Conservation (phyloP, 2,888 invertebrate genomes). For the Cerastis rubricosa region DNA sequence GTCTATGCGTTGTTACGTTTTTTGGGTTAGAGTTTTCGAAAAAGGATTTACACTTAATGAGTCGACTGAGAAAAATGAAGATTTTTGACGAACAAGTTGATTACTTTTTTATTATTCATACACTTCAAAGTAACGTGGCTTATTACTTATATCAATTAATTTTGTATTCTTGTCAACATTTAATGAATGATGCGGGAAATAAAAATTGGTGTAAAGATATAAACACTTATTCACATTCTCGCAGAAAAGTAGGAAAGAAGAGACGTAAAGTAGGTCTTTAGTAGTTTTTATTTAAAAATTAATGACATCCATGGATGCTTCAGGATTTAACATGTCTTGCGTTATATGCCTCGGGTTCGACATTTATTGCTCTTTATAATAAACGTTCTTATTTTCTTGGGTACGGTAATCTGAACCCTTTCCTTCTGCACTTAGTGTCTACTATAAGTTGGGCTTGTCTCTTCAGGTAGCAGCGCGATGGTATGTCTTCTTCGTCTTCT, state of each 20-base stretch:
- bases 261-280: too few species aligned
- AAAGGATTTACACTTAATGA: conserved; percentile 10
- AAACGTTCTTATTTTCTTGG: conserved; percentile 76
- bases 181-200: neutral
- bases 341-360: neutral
- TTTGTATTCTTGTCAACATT: neutral
- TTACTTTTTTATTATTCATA: neutral
- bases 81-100: neutral
- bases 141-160: neutral
- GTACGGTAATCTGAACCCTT: conserved; percentile 91
- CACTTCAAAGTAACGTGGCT: neutral
- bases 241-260: neutral
- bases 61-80: neutral
- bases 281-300: neutral
- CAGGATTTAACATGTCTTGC: neutral
- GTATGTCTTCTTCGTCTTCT: conserved; percentile 96
- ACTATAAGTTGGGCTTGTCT: conserved; percentile 95
- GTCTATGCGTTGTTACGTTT: conserved; percentile 8
- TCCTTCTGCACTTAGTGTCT: conserved; percentile 95
- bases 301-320: neutral
- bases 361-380: neutral
- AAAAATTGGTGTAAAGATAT: neutral
- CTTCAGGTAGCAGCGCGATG: conserved; percentile 94
- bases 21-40: neutral
- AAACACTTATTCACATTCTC: conserved; percentile 6